Percentiles rank a stretch among this genome's conserved stretches.
These are phyloP conservation scores for Syngnathus rostellatus DNA, from an alignment of 2,797 vertebrate genomes.

Conservation along the genomic window DNA sequence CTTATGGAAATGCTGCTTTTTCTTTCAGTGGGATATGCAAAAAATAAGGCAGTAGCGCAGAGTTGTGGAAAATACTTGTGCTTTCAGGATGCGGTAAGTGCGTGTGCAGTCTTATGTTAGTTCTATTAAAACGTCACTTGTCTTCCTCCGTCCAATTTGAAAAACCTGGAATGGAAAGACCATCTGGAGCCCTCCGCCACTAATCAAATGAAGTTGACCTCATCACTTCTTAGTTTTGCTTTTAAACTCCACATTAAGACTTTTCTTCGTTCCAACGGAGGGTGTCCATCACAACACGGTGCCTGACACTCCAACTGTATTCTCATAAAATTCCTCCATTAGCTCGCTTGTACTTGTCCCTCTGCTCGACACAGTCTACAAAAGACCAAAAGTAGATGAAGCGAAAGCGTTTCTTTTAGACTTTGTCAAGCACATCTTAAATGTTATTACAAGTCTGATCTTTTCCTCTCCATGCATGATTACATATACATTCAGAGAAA, in stretches of 20 bases:
- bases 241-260: background rate
- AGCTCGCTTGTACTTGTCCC: conserved; percentile 2
- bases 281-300: background rate
- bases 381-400: background rate
- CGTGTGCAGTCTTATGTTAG: conserved; percentile 29
- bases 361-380: background rate
- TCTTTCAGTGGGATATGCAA: conserved; percentile 88
- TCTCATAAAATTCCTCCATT: background rate
- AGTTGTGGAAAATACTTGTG: conserved; percentile 84
- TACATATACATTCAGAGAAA: conserved; percentile 5
- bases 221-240: background rate
- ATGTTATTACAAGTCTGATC: background rate
- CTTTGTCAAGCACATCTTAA: background rate
- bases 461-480: conserved; percentile 2
- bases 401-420: background rate
- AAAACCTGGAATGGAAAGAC: background rate
- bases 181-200: background rate
- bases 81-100: conserved; percentile 93
- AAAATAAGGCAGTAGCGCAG: conserved; percentile 84
- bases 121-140: background rate
- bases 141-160: background rate
- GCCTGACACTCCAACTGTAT: background rate
- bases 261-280: background rate
- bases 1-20: background rate
- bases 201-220: conserved; percentile 4